phyloP scores from a whole-genome alignment of 2,113 vertebrate species.

The Psilopogon haemacephalus region DNA sequence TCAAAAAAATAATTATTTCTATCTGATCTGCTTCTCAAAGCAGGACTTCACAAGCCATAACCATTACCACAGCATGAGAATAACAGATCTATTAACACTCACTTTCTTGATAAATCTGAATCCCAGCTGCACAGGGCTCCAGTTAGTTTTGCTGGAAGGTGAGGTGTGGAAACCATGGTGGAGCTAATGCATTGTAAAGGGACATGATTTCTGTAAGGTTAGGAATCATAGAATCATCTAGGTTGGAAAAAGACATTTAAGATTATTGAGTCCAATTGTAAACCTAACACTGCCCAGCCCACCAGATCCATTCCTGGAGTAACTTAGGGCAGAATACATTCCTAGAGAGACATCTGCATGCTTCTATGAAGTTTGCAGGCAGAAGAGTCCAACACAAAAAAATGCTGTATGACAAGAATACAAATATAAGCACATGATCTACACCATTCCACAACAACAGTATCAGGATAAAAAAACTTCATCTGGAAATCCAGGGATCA shows the following conservation, averaged over 20 bases:
- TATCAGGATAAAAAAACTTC: not conserved
- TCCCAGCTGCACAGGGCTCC: not conserved
- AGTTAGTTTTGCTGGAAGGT: not conserved
- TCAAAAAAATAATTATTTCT: slow-evolving; percentile 1
- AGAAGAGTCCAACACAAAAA: not conserved
- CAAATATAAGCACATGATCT: not conserved
- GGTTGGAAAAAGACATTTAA: not conserved
- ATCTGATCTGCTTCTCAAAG: not conserved
- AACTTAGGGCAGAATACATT: not conserved
- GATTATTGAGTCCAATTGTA: not conserved
- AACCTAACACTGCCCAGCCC: not conserved
- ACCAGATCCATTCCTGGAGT: not conserved
- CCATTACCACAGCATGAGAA: not conserved
- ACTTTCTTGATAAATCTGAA: not conserved
- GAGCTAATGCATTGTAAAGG: not conserved
- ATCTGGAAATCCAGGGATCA: not conserved
- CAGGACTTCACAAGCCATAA: not conserved
- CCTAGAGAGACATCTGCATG: not conserved
- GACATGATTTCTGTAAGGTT: not conserved
- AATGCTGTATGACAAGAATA: not conserved
- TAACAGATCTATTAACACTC: not conserved
- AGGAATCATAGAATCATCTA: not conserved
- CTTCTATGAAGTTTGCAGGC: not conserved
- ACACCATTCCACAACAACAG: not conserved
- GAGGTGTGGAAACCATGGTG: not conserved